Evolutionary conservation across 2,888 invertebrate genomes (phyloP).

Genomic region (Eustalomyia histrio): DNA sequence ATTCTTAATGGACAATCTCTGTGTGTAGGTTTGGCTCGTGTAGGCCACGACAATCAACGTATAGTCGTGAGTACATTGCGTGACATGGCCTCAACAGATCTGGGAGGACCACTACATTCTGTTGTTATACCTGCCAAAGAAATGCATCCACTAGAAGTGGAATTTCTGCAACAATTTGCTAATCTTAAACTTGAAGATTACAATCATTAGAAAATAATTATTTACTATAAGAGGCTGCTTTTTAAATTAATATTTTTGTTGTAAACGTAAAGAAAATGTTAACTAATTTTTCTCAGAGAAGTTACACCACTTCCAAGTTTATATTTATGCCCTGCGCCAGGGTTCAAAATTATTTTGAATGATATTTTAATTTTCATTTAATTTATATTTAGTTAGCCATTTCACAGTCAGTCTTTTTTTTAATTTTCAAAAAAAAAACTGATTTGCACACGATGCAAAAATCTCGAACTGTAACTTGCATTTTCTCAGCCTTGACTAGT

Average conservation of each 20-base stretch:
- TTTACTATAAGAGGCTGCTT: neutral
- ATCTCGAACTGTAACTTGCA: too few relatives aligned
- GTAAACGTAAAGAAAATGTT: conserved; percentile 20
- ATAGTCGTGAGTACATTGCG: conserved; percentile 87
- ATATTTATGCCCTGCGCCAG: too few relatives aligned
- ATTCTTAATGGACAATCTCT: conserved; percentile 82
- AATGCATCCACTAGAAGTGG: conserved; percentile 94
- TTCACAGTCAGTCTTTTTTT: too few relatives aligned
- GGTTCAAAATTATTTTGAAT: too few relatives aligned
- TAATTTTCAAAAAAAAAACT: too few relatives aligned
- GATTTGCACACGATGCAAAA: too few relatives aligned
- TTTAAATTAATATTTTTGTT: neutral
- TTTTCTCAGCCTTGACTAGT: too few relatives aligned
- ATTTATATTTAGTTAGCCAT: too few relatives aligned
- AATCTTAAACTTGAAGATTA: conserved; percentile 77
- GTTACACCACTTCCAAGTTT: neutral
- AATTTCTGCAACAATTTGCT: conserved; percentile 88
- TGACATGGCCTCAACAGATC: conserved; percentile 85
- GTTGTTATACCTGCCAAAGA: conserved; percentile 90
- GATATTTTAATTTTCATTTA: too few relatives aligned
- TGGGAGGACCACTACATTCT: conserved; percentile 96
- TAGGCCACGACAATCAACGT: conserved; percentile 91
- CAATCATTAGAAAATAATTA: conserved; percentile 71
- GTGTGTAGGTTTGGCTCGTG: conserved; percentile 93
- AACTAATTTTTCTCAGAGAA: neutral